Base-by-base conservation (phyloP, 2,113 vertebrate genomes). In the Corythornis madagascariensis region DNA sequence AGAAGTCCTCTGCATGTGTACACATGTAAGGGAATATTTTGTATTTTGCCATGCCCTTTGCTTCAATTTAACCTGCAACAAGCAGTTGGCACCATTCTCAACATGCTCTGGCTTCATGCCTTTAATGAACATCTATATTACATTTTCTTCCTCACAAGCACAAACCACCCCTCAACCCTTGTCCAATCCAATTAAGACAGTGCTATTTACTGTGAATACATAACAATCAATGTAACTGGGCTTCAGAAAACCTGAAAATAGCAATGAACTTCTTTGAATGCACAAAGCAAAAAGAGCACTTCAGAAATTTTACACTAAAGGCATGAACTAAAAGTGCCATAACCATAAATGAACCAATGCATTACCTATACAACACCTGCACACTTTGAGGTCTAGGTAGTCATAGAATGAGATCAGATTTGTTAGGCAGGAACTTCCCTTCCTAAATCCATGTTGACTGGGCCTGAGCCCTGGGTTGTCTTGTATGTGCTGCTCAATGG, bases 211-310 rank as follows among this genome's bases (percentile, higher is more conserved):
- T 52, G 31, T 29, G 70, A 59, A 60, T 65, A 42, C 26, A 4
- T 8, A 29, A 35, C 0, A 2, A n/a, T 50, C n/a, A 25, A 0
- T 10, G 13, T 11, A n/a, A 7, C 18, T 40, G 64, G 18, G 28
- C 73, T 83, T 55, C 43, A 57, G 43, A 80, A 38, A 16, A 2
- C 25, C 24, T 76, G 40, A 42, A 53, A 29, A n/a, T 45, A 72
- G 28, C n/a, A 33, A 21, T 5, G 42, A 28, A 26, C 22, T 18
- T 11, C 1, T 89, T 42, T 16, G 47, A 50, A 16, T 12, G 52
- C 26, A 16, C 40, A 20, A 28, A 13, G 13, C 29, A 71, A 26
- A 61, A 75, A 71, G 53, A 66, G 52, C 6, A 17, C 8, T 71
- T 47, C 53, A 60, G 60, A 69, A 70, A 47, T 1, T 3, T 40